Evolutionary conservation across 2,797 vertebrate species (phyloP).

Genomic region (Tokudaia tokunoshimensis): DNA sequence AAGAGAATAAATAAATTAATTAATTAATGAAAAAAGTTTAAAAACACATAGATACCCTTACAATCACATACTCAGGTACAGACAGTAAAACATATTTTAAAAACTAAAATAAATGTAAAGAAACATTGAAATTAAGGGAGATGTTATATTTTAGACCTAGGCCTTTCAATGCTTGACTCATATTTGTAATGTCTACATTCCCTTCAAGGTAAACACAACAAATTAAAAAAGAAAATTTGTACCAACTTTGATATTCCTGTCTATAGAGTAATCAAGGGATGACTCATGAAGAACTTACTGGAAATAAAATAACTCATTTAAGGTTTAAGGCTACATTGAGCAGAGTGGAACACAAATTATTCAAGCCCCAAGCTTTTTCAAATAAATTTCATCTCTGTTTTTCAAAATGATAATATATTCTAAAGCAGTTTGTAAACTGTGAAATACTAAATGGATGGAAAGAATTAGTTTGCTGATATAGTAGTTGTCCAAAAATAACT

Average conservation of each 20-base stretch:
- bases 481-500: conserved; percentile 36
- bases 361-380: neutral
- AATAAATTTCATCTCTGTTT: conserved; percentile 59
- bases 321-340: neutral
- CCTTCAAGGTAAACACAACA: neutral
- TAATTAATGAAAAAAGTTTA: neutral
- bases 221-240: conserved; percentile 25
- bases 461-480: conserved; percentile 57
- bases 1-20: neutral
- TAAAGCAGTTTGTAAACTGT: conserved; percentile 50
- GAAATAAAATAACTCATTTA: neutral
- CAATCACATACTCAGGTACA: neutral
- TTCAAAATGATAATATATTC: conserved; percentile 65
- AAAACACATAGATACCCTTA: neutral
- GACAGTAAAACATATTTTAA: neutral
- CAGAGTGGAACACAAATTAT: conserved; percentile 6
- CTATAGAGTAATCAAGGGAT: neutral
- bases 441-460: conserved; percentile 57
- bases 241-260: neutral
- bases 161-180: neutral
- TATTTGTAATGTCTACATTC: neutral
- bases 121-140: neutral
- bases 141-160: neutral
- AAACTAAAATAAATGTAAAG: neutral
- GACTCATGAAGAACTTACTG: neutral